Conservation (phyloP, 2,797 vertebrate species). For the Sylvilagus floridanus region DNA sequence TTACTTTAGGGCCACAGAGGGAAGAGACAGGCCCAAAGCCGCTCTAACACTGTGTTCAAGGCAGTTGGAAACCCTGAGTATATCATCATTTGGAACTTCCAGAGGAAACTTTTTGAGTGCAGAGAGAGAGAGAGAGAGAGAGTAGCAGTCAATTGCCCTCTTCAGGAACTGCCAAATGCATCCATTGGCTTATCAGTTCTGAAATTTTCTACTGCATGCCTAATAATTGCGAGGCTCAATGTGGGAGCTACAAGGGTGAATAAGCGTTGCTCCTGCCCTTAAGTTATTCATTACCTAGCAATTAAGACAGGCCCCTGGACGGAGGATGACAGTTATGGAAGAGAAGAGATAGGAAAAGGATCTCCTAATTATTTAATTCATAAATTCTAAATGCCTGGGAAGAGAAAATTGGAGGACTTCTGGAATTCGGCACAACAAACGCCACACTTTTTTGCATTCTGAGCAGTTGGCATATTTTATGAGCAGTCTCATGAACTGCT, state of each 20-base stretch:
- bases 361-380: neutral
- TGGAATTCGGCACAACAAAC: neutral
- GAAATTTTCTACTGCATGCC: neutral
- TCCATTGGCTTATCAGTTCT: neutral
- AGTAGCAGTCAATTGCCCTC: neutral
- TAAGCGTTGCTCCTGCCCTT: neutral
- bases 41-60: neutral
- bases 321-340: neutral
- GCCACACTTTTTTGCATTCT: neutral
- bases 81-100: neutral
- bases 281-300: neutral
- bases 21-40: neutral
- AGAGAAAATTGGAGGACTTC: neutral
- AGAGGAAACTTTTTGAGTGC: neutral
- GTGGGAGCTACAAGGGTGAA: neutral
- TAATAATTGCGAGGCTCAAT: neutral
- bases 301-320: neutral
- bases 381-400: neutral
- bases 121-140: neutral
- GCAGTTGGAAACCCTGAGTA: neutral
- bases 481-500: neutral
- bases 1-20: neutral
- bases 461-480: slow-evolving; percentile 53
- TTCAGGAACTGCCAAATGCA: neutral
- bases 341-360: neutral